Evolutionary conservation across 2,113 vertebrate genomes (phyloP), one percentile per base, ranked within the genome.

Genomic region (Laticauda colubrina): DNA sequence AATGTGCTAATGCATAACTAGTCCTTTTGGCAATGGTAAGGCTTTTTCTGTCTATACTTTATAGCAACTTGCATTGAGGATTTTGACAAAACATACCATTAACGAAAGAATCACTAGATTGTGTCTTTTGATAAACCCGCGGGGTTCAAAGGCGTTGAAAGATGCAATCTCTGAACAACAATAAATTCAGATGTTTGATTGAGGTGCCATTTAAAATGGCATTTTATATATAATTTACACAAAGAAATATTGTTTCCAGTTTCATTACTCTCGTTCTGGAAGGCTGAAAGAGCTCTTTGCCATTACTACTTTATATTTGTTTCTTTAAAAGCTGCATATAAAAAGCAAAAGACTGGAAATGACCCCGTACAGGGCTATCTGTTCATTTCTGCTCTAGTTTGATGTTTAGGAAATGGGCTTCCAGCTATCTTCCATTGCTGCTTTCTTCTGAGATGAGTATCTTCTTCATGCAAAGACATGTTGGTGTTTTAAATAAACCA

Each of bases 91-190:
- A 98, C 98, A 98, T 97, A 98, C 98, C 96, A 98, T 98, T 98
- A 98, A 99, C 97, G 98, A 98, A 98, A 98, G 98, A 97, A 98
- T 98, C 98, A 90, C 98, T 98, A 98, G 98, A 98, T 98, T 98
- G 98, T 96, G 96, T 98, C 98, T 98, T 98, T 97, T 98, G 98
- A 98, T 97, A 97, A 97, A 98, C 98, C 99, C 98, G 98, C 98
- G 91, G 99, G 99, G 98, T 97, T 97, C 97, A 92, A 95, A 98
- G 98, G 98, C 98, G 96, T 97, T 98, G 97, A 98, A 97, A 97
- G 98, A 97, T 97, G 97, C 95, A 97, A 96, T 98, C 98, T 98
- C 97, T 97, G 95, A 97, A 97, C 98, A 98, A 97, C 97, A 98
- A 97, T 97, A 97, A 97, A 96, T 97, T 97, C 96, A 96, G 98